Evolutionary conservation across 2,797 vertebrate genomes (phyloP), one percentile per base, ranked within the genome.

Genomic region (Sandelia bainsii): DNA sequence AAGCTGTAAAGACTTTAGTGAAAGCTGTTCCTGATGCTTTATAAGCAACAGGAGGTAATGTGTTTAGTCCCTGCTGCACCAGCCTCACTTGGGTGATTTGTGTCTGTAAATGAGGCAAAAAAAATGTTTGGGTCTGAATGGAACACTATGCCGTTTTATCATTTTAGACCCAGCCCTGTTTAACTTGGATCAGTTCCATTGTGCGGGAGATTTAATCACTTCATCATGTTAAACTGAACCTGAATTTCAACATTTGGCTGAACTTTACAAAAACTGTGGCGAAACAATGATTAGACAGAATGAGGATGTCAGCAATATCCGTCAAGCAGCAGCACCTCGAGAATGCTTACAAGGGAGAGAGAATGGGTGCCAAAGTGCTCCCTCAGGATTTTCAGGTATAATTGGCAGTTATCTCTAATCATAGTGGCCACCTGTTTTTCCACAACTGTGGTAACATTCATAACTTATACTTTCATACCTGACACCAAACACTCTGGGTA

Each of bases 381-480:
- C 84, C 88, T 69, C 62, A 51, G 84, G 91, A 87, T 64, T 87
- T 80, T 78, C 79, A 57, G 54, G 63, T 69, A 82, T 92, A 91
- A 91, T 88, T 90, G 85, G 73, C 77, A 81, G 84, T 92, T 89
- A 93, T 88, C 82, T 81, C 79, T 87, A 91, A 93, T 93, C 89
- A 93, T 80, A 79, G 86, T 57, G 74, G 85, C 90, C 91, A 91
- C 91, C 90, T 92, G 92, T 92, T 90, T 88, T 83, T 66, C 79
- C 19, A 52, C 76, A 85, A 76, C 81, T 74, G 64, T 54, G 77
- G 77, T 72, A 82, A 87, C 85, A 84, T 85, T 87, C 81, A 90
- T 87, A 87, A 88, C 79, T 91, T 90, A 62, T 51, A 86, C 68
- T 88, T 85, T 83, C 69, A 65, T 46, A 19, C n/a, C 77, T 82